phyloP scores from a whole-genome alignment of 2,113 vertebrate species.

The Myotis lucifugus region DNA sequence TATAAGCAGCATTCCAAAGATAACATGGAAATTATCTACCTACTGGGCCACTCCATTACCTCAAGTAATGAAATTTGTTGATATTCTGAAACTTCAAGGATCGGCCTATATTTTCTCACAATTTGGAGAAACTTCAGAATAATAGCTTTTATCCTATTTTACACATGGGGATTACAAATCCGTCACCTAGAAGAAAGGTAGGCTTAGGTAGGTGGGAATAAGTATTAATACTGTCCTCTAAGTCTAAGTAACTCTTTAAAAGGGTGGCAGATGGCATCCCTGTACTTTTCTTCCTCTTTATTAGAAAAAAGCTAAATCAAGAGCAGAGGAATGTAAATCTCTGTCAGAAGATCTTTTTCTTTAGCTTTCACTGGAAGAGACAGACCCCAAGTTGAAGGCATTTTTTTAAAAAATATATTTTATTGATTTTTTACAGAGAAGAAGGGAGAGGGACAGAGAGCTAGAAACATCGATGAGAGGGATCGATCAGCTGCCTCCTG shows the following conservation, averaged over 20 bases:
- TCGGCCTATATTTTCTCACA: conserved; percentile 10
- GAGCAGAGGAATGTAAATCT: conserved; percentile 44
- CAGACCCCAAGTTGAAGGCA: conserved; percentile 21
- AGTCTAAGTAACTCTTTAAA: conserved; percentile 24
- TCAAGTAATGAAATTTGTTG: not conserved
- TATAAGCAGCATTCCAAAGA: not conserved
- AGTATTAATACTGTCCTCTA: not conserved
- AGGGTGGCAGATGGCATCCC: not conserved
- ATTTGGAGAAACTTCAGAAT: conserved; percentile 28
- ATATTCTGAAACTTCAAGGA: not conserved
- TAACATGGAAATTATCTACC: not conserved
- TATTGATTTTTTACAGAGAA: too few species aligned
- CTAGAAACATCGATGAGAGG: too few species aligned
- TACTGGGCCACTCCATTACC: not conserved
- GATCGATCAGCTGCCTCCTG: too few species aligned
- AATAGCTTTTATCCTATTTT: conserved; percentile 31
- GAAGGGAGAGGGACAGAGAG: too few species aligned
- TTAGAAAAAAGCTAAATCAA: conserved; percentile 28
- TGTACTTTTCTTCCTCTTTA: conserved; percentile 26
- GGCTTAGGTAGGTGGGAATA: not conserved
- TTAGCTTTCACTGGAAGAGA: not conserved
- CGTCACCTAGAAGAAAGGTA: not conserved
- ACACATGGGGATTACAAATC: not conserved
- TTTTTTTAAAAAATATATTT: not conserved
- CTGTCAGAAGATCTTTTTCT: conserved; percentile 37